A percentile compares a stretch with the other conserved stretches of the same genome.
phyloP scores from a whole-genome alignment of 2,113 vertebrate genomes.

The Pipa parva region DNA sequence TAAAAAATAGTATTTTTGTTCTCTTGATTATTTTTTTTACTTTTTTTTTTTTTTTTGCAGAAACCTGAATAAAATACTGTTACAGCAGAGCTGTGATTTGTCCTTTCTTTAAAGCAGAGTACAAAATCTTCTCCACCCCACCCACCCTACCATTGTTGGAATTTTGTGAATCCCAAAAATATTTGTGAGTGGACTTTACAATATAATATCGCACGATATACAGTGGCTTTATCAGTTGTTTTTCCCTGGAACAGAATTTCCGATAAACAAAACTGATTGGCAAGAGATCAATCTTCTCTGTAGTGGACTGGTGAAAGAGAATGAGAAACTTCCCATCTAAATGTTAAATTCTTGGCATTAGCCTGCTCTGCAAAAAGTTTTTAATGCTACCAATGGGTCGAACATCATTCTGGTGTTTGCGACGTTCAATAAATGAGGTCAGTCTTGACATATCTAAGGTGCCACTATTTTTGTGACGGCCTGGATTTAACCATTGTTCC shows the following conservation, averaged over 20 bases:
- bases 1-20: conserved; percentile 67
- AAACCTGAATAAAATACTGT: conserved; percentile 83
- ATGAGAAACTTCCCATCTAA: conserved; percentile 73
- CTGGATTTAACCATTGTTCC: conserved; percentile 87
- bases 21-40: conserved; percentile 38
- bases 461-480: conserved; percentile 54
- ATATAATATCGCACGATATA: conserved; percentile 60
- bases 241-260: conserved; percentile 47
- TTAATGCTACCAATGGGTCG: conserved; percentile 87
- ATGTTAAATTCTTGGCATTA: conserved; percentile 77
- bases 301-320: conserved; percentile 84
- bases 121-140: conserved; percentile 64
- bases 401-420: conserved; percentile 95
- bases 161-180: conserved; percentile 57
- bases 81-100: conserved; percentile 59
- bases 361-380: conserved; percentile 88
- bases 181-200: conserved; percentile 49
- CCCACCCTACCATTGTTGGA: conserved; percentile 62
- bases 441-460: conserved; percentile 90
- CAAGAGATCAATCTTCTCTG: conserved; percentile 57
- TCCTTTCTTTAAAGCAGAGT: conserved; percentile 54
- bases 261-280: conserved; percentile 79
- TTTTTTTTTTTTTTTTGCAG: conserved; percentile 61
- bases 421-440: conserved; percentile 91
- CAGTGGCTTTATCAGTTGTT: conserved; percentile 47